Evolutionary conservation across 1,140 invertebrate species (phyloP).

Genomic region (Pseudomyrmex concolor): DNA sequence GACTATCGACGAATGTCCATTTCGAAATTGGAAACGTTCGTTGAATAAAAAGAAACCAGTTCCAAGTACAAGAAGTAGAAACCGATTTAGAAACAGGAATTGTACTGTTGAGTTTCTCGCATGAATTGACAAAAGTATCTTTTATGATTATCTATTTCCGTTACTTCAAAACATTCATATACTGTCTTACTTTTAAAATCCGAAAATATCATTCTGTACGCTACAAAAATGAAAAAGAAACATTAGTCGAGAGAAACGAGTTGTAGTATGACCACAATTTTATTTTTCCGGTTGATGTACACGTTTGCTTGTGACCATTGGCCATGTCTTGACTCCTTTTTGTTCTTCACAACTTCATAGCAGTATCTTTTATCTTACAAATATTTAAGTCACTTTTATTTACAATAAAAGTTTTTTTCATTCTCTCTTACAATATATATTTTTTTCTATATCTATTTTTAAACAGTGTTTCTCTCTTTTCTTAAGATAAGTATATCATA

Average conservation of each 20-base stretch:
- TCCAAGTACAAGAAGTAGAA: constrained; percentile 1
- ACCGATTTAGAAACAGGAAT: neutral
- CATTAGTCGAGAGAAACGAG: too few relatives aligned
- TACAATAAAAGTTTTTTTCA: too few relatives aligned
- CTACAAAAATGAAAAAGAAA: too few relatives aligned
- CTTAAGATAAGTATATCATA: neutral
- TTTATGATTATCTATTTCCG: neutral
- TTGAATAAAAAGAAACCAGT: neutral
- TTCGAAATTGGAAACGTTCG: constrained; percentile 45
- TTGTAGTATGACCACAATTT: neutral
- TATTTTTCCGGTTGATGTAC: neutral
- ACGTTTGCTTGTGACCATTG: too few relatives aligned
- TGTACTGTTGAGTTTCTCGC: neutral
- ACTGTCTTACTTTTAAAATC: neutral
- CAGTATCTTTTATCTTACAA: neutral
- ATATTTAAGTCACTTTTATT: neutral
- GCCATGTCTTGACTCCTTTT: neutral
- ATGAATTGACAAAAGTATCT: neutral
- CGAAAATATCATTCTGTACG: too few relatives aligned
- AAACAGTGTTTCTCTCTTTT: neutral
- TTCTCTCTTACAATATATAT: too few relatives aligned
- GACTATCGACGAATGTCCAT: constrained; percentile 43
- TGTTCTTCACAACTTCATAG: neutral
- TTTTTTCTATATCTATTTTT: too few relatives aligned
- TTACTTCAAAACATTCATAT: neutral